Conservation (phyloP, 2,888 invertebrate genomes). For the Steinernema hermaphroditum region DNA sequence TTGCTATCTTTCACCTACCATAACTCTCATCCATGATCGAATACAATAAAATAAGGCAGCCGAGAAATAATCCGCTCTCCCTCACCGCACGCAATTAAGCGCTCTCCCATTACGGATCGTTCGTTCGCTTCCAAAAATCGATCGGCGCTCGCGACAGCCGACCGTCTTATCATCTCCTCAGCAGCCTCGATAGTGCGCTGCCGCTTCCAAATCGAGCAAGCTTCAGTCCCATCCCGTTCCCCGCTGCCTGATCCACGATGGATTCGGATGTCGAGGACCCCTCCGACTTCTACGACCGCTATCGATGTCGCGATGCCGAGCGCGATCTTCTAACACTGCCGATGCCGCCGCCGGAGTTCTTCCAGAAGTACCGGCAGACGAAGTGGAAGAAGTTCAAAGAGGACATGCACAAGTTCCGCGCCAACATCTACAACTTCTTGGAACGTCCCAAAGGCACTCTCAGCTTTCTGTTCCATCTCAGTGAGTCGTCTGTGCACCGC, state of each 20-base stretch:
- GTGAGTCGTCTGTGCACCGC: too few species aligned
- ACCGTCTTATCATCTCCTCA: slow-evolving; percentile 16
- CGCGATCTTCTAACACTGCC: neutral
- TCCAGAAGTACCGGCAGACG: neutral
- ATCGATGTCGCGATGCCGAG: slow-evolving; percentile 15
- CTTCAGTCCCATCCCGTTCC: neutral
- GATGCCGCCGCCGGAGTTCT: slow-evolving; percentile 18
- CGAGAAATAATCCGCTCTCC: too few species aligned
- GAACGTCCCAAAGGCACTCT: slow-evolving; percentile 50
- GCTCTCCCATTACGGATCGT: too few species aligned
- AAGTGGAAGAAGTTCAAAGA: slow-evolving; percentile 18
- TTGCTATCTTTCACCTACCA: too few species aligned
- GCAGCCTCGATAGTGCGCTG: neutral
- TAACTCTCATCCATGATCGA: too few species aligned
- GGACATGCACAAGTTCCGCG: slow-evolving; percentile 35
- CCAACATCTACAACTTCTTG: slow-evolving; percentile 50
- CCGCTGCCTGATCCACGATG: neutral
- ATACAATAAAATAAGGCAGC: too few species aligned
- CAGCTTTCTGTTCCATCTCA: slow-evolving; percentile 50
- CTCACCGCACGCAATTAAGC: too few species aligned
- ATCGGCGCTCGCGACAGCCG: slow-evolving; percentile 4
- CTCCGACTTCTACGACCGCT: slow-evolving; percentile 11
- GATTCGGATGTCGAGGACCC: slow-evolving; percentile 26
- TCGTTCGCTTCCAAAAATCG: neutral
- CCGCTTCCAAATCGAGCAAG: neutral